Conservation (phyloP, 2,113 vertebrate genomes). For the Rhagologus leucostigma region DNA sequence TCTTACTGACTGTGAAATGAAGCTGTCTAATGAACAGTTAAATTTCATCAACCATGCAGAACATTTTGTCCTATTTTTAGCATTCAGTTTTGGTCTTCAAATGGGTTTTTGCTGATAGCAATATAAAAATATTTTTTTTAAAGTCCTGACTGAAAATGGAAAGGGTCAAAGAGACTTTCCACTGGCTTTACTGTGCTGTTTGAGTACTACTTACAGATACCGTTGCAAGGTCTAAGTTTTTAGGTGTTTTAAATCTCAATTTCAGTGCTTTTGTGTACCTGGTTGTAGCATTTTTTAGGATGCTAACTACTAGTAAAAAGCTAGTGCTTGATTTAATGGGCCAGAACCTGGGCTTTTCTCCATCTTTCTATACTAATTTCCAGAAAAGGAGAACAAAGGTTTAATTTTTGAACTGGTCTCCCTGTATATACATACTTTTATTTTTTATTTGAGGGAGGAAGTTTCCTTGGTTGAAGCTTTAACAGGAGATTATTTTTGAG, state of each 20-base stretch:
- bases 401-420: not conserved
- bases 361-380: not conserved
- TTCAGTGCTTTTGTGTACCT: not conserved
- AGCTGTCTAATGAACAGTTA: not conserved
- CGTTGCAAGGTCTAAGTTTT: not conserved
- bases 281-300: not conserved
- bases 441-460: not conserved
- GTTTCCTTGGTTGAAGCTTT: not conserved
- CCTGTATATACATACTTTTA: not conserved
- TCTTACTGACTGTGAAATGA: conserved; percentile 5
- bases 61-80: not conserved
- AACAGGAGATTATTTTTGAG: not conserved
- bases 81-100: not conserved
- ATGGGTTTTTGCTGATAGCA: not conserved
- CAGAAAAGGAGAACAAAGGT: not conserved
- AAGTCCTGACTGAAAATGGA: not conserved
- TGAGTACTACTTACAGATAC: not conserved
- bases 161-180: not conserved
- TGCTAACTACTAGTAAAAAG: not conserved
- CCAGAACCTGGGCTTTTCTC: not conserved
- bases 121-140: not conserved
- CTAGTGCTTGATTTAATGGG: not conserved
- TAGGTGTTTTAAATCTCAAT: not conserved
- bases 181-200: not conserved
- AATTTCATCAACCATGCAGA: not conserved